Base-by-base conservation (phyloP, 1,140 invertebrate species). In the Ceratina australensis region DNA sequence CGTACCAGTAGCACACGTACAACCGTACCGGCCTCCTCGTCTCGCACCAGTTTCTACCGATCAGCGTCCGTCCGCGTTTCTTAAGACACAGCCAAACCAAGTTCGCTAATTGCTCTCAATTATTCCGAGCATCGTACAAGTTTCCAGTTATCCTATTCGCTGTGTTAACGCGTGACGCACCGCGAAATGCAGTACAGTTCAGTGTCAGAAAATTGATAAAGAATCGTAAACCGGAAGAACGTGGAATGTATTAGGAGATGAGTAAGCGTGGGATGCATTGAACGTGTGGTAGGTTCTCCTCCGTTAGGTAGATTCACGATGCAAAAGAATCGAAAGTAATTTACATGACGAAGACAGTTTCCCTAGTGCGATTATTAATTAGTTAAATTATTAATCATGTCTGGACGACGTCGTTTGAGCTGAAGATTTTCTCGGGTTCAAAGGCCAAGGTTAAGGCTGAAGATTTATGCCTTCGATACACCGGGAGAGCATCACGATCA, bases 391-490 rank as follows among this genome's bases (percentile, higher is more conserved):
- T 13, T 22, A 22, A 20, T 65, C 52, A 49, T 18, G 12, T 49
- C 5, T 64, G 4, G n/a, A 2, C 28, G 33, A 42, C 8, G 33
- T 33, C 7, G n/a, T 42, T 42, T 10, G 33, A 42, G 33, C 33
- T 42, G 33, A 42, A 42, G 33, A 42, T 24, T 54, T 42, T 42
- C 18, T 18, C 49, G 15, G 50, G 5, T 28, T 57, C 24, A 66
- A 56, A 42, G 73, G 59, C 74, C 83, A 86, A 86, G 83, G 84
- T 83, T 84, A 86, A 79, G 83, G 71, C 63, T 77, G 63, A 26
- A 78, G 76, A 85, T 85, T 82, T 81, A 85, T 50, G 60, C 61
- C 42, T 69, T 49, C 67, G 75, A 79, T 82, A 81, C 74, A 84
- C 28, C 63, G 59, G 22, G 57, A 79, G 57, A 49, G 57, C 78